Percentiles rank a stretch among this genome's conserved stretches.
Conservation (phyloP, 2,113 vertebrate species). For the Crotalus viridis region DNA sequence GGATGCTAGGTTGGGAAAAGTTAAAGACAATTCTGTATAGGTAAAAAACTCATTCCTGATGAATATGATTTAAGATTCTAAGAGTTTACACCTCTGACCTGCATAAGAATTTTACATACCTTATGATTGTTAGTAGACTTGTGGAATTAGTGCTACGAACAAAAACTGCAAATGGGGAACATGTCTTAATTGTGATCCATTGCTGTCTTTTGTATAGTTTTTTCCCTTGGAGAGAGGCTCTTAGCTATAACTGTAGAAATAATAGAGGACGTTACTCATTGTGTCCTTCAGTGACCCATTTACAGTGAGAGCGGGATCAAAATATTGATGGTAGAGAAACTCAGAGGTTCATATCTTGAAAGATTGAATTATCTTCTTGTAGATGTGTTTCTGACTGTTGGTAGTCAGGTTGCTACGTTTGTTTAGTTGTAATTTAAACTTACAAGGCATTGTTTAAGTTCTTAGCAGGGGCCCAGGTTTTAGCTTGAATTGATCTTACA, state of each 20-base stretch:
- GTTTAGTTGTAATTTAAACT: not conserved
- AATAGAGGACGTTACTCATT: not conserved
- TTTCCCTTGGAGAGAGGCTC: not conserved
- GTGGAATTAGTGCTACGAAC: not conserved
- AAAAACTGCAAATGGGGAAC: not conserved
- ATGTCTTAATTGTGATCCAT: not conserved
- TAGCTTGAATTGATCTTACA: not conserved
- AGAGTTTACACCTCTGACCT: not conserved
- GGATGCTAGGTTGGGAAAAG: not conserved
- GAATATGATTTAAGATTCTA: not conserved
- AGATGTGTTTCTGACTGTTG: not conserved
- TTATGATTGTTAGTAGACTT: not conserved
- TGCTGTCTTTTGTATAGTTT: slow-evolving; percentile 15
- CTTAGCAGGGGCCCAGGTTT: not conserved
- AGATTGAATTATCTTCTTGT: not conserved
- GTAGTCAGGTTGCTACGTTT: not conserved
- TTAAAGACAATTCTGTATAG: not conserved
- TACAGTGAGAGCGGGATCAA: not conserved
- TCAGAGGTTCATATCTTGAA: not conserved
- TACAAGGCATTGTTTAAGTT: not conserved
- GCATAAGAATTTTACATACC: not conserved
- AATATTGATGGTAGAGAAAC: not conserved
- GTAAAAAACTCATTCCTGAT: not conserved
- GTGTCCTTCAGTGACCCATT: not conserved
- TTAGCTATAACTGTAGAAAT: slow-evolving; percentile 13